Conservation (phyloP, 2,797 vertebrate species). For the Sylvia borin region DNA sequence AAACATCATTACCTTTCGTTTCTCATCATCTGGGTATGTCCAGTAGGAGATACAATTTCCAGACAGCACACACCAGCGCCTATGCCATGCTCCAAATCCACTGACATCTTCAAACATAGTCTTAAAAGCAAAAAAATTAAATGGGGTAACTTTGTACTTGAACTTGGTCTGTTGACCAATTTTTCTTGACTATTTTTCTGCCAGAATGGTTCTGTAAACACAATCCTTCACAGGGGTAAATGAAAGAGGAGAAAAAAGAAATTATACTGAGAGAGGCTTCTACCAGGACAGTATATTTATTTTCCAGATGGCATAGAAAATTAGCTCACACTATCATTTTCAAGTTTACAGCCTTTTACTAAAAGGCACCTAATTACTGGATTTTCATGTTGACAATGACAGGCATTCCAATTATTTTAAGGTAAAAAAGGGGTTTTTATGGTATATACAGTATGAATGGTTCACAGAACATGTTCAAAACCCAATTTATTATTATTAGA, state of each 20-base stretch:
- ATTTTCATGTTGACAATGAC: neutral
- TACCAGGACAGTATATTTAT: neutral
- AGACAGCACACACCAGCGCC: slow-evolving; percentile 93
- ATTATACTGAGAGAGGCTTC: neutral
- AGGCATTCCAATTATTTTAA: neutral
- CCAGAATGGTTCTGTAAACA: neutral
- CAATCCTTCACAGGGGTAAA: neutral
- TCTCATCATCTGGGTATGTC: slow-evolving; percentile 98
- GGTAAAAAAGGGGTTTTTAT: neutral
- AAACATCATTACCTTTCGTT: slow-evolving; percentile 83
- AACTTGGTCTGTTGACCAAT: neutral
- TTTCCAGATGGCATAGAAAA: neutral
- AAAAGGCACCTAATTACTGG: neutral
- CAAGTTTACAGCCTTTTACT: neutral
- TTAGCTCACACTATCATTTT: neutral
- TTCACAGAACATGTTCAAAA: neutral
- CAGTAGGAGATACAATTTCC: slow-evolving; percentile 95
- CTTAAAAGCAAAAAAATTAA: slow-evolving; percentile 64
- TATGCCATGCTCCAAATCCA: slow-evolving; percentile 96
- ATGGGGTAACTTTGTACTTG: neutral
- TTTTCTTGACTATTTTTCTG: neutral
- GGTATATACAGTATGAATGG: neutral
- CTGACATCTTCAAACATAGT: slow-evolving; percentile 99
- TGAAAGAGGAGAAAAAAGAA: neutral
- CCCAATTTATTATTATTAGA: neutral